Evolutionary conservation across 2,113 vertebrate genomes (phyloP), one percentile per base, ranked within the genome.

Genomic region (Microcebus tavaratra): DNA sequence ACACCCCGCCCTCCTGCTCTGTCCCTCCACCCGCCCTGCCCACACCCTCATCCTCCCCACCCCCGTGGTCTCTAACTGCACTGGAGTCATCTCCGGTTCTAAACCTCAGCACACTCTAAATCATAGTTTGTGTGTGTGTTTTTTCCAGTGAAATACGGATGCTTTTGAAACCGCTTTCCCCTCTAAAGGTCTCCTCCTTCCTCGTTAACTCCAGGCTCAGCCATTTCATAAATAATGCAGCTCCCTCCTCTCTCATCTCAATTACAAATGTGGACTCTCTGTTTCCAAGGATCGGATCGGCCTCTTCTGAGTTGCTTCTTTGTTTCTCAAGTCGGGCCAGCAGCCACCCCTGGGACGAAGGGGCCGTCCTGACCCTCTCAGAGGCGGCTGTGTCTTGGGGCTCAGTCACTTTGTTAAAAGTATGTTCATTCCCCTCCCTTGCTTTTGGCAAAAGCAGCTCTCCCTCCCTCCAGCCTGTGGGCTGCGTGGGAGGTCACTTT

Each of bases 181-280:
- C 89, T 94, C 96, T 73, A 94, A 97, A 95, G 95, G 85, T 91
- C 84, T 98, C 96, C 97, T 98, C 78, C 98, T 98, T 98, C 96
- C 98, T 98, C 90, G 97, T 97, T 98, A 98, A 97, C 97, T 97
- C 96, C 42, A 79, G 97, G 98, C 98, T 94, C 91, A 95, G 97
- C 97, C 83, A 75, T 95, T 96, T 99, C 97, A 98, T 99, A 98
- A 98, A 98, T 98, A 98, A 98, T 98, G 98, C 98, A 98, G 96
- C 89, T 42, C 48, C 93, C 89, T 96, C 93, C 89, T 96, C 95
- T 97, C 97, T 98, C 97, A 92, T 98, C 98, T 98, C 97, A 85
- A 31, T 98, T 98, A 98, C 97, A 98, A 97, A 97, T 94, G 97
- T 97, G 98, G 94, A 93, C 90, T 27, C 55, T 63, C 29, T 10